Evolutionary conservation across 2,797 vertebrate genomes (phyloP).

Genomic region (Monodelphis domestica): DNA sequence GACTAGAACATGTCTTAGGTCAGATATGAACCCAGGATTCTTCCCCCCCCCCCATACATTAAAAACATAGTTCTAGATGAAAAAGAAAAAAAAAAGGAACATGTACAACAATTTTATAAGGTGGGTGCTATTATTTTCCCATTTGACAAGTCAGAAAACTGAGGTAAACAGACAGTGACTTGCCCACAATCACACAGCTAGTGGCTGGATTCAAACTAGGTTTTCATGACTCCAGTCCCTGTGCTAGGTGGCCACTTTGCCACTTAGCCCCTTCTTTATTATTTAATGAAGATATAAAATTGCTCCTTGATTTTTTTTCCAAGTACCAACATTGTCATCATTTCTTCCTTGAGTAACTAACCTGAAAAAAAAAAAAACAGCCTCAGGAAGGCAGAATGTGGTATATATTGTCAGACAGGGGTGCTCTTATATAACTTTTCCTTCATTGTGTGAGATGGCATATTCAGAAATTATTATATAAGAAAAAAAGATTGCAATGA

Average conservation of each 20-base stretch:
- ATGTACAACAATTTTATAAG: neutral
- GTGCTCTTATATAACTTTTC: neutral
- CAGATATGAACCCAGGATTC: too few species aligned
- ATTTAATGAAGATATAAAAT: neutral
- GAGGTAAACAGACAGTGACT: neutral
- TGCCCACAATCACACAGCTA: neutral
- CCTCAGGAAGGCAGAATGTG: neutral
- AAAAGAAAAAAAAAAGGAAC: too few species aligned
- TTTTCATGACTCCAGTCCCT: neutral
- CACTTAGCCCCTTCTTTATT: neutral
- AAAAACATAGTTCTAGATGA: too few species aligned
- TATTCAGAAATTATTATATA: neutral
- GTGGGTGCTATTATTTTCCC: neutral
- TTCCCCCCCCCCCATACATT: too few species aligned
- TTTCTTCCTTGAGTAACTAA: neutral
- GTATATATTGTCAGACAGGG: neutral
- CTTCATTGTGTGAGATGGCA: neutral
- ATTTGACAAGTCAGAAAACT: neutral
- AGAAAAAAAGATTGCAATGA: neutral
- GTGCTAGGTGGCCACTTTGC: neutral
- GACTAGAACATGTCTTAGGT: too few species aligned
- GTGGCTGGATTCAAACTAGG: neutral
- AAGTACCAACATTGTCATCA: neutral
- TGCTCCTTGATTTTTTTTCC: neutral
- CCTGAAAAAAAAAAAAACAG: neutral